phyloP scores from a whole-genome alignment of 2,113 vertebrate genomes.

The Cygnus buccinator region DNA sequence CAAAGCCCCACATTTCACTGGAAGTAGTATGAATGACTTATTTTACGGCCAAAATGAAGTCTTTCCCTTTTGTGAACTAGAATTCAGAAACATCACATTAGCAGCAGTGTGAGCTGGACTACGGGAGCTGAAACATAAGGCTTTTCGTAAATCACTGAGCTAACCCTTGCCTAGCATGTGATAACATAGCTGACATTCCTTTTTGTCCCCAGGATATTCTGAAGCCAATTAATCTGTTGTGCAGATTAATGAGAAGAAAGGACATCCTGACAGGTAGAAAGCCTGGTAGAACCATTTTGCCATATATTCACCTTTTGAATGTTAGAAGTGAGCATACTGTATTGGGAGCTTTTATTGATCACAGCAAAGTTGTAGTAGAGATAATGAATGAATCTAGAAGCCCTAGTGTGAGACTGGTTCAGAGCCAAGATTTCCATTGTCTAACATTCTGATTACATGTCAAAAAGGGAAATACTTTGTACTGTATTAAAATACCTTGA shows the following conservation, averaged over 20 bases:
- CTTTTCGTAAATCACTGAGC: background rate
- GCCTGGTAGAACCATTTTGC: background rate
- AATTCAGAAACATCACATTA: background rate
- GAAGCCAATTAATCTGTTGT: background rate
- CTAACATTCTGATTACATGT: background rate
- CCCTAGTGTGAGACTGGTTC: background rate
- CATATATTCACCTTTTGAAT: background rate
- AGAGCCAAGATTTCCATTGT: background rate
- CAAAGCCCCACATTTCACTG: background rate
- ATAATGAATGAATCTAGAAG: background rate
- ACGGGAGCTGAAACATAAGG: background rate
- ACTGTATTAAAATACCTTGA: background rate
- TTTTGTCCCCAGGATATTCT: background rate
- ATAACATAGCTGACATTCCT: background rate
- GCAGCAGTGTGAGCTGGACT: background rate
- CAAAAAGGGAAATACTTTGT: background rate
- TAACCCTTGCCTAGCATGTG: background rate
- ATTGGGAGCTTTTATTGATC: background rate
- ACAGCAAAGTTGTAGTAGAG: background rate
- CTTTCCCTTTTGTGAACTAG: background rate
- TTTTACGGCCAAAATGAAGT: background rate
- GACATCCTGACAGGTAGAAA: background rate
- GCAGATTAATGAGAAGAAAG: constrained; percentile 12
- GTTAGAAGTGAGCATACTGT: background rate
- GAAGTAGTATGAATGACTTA: accelerated